Evolutionary conservation across 2,113 vertebrate species (phyloP), one percentile per base, ranked within the genome.

Genomic region (Mormyrus lacerda): DNA sequence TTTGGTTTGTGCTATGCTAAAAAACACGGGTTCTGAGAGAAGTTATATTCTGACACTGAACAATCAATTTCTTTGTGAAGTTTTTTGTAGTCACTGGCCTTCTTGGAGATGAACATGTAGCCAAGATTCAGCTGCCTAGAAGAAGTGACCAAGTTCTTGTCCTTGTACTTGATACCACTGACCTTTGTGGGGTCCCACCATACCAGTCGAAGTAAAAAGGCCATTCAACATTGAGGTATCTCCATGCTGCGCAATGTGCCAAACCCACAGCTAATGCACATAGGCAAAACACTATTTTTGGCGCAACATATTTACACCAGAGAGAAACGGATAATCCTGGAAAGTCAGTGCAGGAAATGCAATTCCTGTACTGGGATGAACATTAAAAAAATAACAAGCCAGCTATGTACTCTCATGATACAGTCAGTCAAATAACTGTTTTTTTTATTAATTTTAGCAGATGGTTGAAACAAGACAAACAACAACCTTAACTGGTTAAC

Each of bases 231-330:
- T 69, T 69, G 61, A 31, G 61, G 61, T 27, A 69, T 69, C 61
- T 69, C 61, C 61, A 69, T 13, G n/a, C n/a, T 69, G n/a, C 3
- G n/a, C 61, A 31, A 69, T 69, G n/a, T 69, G 61, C 61, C 61
- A 69, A 69, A 69, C 61, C 61, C 27, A 69, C 0, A 31, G 61
- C 61, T 69, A 69, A 69, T 69, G 61, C 31, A 69, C 61, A 31
- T 69, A 69, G 61, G n/a, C 61, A 69, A 69, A 69, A 69, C 61
- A 69, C 61, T 69, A 69, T 69, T 69, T 69, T 69, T 69, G 61
- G 61, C 31, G n/a, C 1, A 1, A n/a, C 61, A 69, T 69, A 69
- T 69, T 69, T 69, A 69, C n/a, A 69, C 27, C 61, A 69, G 7
- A 61, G 27, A 13, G 61, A 69, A 69, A 13, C 27, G 31, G 61